Evolutionary conservation across 2,888 invertebrate genomes (phyloP), one percentile per base, ranked within the genome.

Genomic region (Epinotia brunnichana): DNA sequence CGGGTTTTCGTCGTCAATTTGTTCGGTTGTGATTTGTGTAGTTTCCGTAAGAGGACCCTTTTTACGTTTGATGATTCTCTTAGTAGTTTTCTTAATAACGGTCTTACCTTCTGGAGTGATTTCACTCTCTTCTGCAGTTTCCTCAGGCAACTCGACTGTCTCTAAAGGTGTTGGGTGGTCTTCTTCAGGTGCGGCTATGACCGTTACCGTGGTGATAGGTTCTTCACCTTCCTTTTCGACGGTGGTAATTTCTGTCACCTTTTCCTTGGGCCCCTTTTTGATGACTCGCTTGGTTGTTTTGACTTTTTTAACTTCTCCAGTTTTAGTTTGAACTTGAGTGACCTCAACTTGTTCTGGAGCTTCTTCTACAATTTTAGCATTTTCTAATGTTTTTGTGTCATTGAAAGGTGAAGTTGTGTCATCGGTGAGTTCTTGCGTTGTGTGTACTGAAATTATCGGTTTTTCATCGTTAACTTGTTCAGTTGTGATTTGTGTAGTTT

Each of bases 201-300:
- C 35, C 0, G 59, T 59, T 2, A 59, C 59, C 17, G 59, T 59
- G 2, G 59, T 59, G 9, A 59, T 17, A 13, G 59, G 59, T 7
- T 29, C 59, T 39, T 59, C 59, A 5, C 59, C 59, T 3, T 59
- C 59, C 3, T 59, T 59, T 59, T 59, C 59, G 9, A 59, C 10
- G 0, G 59, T 59, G 4, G 59, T 59, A 4, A 59, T 59, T 59
- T 59, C 59, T 7, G 59, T 59, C 0, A 59, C 59, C 17, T 59
- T 5, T 35, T 59, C 15, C 35, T 59, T 59, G 0, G 59, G 59
- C 5, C 59, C 59, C 1, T 39, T 39, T 60, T 60, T 60, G 11
- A 60, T 60, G 3, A 60, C 59, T 4, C 74, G 73, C 51, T 74
- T 75, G 10, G 76, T 76, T 0, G 75, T 77, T 57, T 76, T 77